Evolutionary conservation across 2,888 invertebrate genomes (phyloP).

Genomic region (Lydus trimaculatus): DNA sequence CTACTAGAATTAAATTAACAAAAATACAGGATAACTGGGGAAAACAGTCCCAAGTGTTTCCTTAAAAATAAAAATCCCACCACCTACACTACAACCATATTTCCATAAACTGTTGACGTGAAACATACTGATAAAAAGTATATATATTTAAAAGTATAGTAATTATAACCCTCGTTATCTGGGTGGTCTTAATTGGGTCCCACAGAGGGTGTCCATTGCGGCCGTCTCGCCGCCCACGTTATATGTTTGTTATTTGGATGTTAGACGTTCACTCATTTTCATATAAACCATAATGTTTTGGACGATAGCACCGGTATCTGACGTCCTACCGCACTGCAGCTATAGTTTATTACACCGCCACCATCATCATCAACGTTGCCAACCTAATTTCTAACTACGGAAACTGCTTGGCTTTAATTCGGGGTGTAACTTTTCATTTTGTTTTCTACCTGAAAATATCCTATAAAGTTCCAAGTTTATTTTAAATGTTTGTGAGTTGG

Average conservation of each 20-base stretch:
- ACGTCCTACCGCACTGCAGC: conserved; percentile 38
- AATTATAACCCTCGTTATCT: not conserved
- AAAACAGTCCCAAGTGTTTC: conserved; percentile 2
- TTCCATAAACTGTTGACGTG: conserved; percentile 9
- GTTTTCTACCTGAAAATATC: not conserved
- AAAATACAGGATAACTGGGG: not conserved
- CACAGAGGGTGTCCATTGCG: not conserved
- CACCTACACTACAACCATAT: not conserved
- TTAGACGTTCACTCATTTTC: not conserved
- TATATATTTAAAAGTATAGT: conserved; percentile 2
- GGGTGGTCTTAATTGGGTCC: conserved; percentile 6
- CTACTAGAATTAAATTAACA: conserved; percentile 4
- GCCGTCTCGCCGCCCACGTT: not conserved
- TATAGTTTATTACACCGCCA: conserved; percentile 35
- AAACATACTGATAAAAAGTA: not conserved
- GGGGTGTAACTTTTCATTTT: not conserved
- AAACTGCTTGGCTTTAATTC: not conserved
- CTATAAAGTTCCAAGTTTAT: not conserved
- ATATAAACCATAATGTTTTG: conserved; percentile 20
- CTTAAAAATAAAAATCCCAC: not conserved
- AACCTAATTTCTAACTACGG: conserved; percentile 36
- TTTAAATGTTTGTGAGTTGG: not conserved
- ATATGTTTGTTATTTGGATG: not conserved
- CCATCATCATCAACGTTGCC: not conserved
- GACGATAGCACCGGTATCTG: conserved; percentile 16